Evolutionary conservation across 2,888 invertebrate genomes (phyloP), one percentile per base, ranked within the genome.

Genomic region (Pseudanteris insignis): DNA sequence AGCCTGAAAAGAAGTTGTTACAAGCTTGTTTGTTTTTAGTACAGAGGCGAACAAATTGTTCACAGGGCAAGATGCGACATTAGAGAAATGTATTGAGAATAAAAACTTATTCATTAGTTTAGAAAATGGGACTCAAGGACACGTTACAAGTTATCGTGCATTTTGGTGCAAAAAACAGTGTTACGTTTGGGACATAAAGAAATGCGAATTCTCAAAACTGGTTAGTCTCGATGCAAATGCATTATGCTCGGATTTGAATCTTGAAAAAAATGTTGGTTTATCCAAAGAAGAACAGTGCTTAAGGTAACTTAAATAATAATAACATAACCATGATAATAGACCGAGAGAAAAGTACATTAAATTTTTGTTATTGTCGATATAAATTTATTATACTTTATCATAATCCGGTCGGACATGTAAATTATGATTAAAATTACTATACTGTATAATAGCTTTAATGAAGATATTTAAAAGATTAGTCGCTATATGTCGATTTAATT

Each of bases 201-300:
- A 71, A 21, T 73, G 71, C 24, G 76, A 77, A 51, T 85, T 84
- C 65, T 71, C 79, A 2, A 81, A 78, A 68, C 74, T 85, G 8
- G 75, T 80, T 33, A 84, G 84, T 8, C 69, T 84, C 14, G 84
- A 83, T 40, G 72, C 75, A 33, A 72, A 75, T 32, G 75, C 79
- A 2, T 67, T 77, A 1, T 81, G 81, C 55, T 71, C 78, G 6
- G 74, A 79, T 61, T 77, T 83, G 7, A 81, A 82, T 65, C 68
- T 69, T 1, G 70, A 62, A 13, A 66, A 67, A 12, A 67, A 70
- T 40, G 84, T 83, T n/a, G 87, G 89, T 1, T 78, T 86, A 1
- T 84, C 86, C 6, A 81, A 83, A 47, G 84, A 84, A 33, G 83
- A 88, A 64, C 85, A 90, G 63, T 83, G 84, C 48, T 82, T 87